phyloP scores from a whole-genome alignment of 2,888 invertebrate genomes.

The Aphelenchoides bicaudatus region DNA sequence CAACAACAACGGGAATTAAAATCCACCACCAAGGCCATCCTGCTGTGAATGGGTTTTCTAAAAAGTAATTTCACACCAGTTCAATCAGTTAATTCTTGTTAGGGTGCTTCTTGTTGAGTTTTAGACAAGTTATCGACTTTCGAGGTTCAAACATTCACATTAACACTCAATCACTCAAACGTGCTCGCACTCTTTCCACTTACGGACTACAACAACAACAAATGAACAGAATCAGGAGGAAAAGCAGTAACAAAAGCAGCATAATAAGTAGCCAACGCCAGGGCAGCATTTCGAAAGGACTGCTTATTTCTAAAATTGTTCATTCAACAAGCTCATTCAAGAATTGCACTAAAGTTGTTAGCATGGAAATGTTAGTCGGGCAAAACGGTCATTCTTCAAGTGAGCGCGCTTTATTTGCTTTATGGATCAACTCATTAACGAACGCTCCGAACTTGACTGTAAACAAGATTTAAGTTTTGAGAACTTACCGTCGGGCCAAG shows the following conservation, averaged over 20 bases:
- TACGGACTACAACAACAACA: conserved; percentile 34
- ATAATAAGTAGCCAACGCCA: conserved; percentile 39
- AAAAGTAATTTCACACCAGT: conserved; percentile 27
- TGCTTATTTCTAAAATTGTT: conserved; percentile 38
- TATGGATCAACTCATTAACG: too few relatives aligned
- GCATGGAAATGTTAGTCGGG: not conserved
- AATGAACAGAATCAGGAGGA: conserved; percentile 32
- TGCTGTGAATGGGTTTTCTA: conserved; percentile 51
- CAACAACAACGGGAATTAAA: conserved; percentile 51
- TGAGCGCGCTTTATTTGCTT: too few relatives aligned
- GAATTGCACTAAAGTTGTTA: not conserved
- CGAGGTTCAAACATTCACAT: conserved; percentile 4
- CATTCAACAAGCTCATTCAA: not conserved
- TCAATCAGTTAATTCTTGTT: not conserved
- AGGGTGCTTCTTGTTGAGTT: not conserved
- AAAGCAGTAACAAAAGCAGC: conserved; percentile 34
- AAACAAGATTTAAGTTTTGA: not conserved
- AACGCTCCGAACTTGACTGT: not conserved
- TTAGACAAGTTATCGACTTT: not conserved
- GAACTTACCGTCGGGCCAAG: not conserved
- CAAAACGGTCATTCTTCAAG: too few relatives aligned
- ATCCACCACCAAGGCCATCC: conserved; percentile 62
- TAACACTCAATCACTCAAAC: conserved; percentile 14
- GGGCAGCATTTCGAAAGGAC: conserved; percentile 34
- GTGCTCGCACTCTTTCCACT: conserved; percentile 11